Evolutionary conservation across 2,113 vertebrate species (phyloP).

Genomic region (Poeciliopsis retropinna): DNA sequence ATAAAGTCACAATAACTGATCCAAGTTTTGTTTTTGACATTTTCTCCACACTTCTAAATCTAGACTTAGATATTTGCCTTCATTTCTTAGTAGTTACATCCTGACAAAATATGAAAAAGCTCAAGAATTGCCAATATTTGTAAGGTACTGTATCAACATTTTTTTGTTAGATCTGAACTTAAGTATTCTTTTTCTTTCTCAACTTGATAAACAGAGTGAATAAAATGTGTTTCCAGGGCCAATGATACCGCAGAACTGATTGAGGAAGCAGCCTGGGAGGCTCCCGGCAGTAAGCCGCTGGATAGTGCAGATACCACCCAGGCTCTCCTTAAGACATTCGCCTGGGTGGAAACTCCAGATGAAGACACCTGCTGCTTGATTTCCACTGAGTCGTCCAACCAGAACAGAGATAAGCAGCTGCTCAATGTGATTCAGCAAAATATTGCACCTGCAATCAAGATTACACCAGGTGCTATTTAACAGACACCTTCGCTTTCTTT

Average conservation of each 20-base stretch:
- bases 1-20: too few species aligned
- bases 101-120: neutral
- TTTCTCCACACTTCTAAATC: neutral
- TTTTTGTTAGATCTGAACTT: neutral
- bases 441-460: neutral
- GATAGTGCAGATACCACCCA: conserved; percentile 61
- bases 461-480: conserved; percentile 32
- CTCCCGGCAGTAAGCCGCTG: conserved; percentile 24
- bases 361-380: conserved; percentile 33
- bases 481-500: conserved; percentile 1
- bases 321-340: conserved; percentile 76
- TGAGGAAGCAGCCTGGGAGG: conserved; percentile 53
- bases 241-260: conserved; percentile 58
- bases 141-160: neutral
- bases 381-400: neutral
- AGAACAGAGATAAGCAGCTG: conserved; percentile 4
- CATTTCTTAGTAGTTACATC: neutral
- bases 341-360: conserved; percentile 68
- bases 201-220: neutral
- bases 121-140: neutral
- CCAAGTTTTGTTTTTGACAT: too few species aligned
- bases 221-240: conserved; percentile 35
- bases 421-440: conserved; percentile 4
- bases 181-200: neutral
- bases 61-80: neutral